Base-by-base conservation (phyloP, 2,797 vertebrate species). In the Pygocentrus nattereri region DNA sequence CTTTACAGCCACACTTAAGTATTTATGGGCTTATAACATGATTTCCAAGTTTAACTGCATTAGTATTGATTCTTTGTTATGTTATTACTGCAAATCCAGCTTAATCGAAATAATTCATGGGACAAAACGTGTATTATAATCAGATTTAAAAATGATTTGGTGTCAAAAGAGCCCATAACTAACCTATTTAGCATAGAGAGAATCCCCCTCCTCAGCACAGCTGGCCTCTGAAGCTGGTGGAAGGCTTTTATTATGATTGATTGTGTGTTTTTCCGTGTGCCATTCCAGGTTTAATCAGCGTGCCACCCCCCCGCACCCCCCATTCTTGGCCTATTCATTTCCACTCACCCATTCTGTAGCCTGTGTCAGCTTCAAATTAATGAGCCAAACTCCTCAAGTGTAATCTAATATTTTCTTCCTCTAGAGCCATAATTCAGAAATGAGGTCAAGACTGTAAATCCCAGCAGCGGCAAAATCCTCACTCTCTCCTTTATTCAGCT, bases 221-320 rank as follows among this genome's bases (percentile, higher is more conserved):
- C 62, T 19, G 13, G 2, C 11, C 69, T 34, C 61, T 50, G 27
- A 41, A 30, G 56, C 80, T 30, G 58, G 58, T 38, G 62, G 49
- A 74, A 80, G 64, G 56, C 54, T 59, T 81, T 83, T 73, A 86
- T 88, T 79, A 76, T 88, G 86, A 89, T 83, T 85, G 78, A 88
- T 87, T 75, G 74, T 68, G 69, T 80, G 44, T 78, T 82, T 44
- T 69, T 76, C 64, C 21, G 67, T 74, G 74, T 75, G 70, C 64
- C 81, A 78, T 78, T 70, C 77, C 65, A 81, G 74, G 84, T 82
- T 82, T 89, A 84, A 89, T 89, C 81, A 87, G 76, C 76, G 23
- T 58, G 52, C 38, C 78, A 62, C 62, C 58, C 2, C 38, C 38
- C 74, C 65, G 38, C 34, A 76, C 70, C 58, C 58, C 74, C 67